Base-by-base conservation (phyloP, 2,797 vertebrate genomes). In the Poecilia picta region DNA sequence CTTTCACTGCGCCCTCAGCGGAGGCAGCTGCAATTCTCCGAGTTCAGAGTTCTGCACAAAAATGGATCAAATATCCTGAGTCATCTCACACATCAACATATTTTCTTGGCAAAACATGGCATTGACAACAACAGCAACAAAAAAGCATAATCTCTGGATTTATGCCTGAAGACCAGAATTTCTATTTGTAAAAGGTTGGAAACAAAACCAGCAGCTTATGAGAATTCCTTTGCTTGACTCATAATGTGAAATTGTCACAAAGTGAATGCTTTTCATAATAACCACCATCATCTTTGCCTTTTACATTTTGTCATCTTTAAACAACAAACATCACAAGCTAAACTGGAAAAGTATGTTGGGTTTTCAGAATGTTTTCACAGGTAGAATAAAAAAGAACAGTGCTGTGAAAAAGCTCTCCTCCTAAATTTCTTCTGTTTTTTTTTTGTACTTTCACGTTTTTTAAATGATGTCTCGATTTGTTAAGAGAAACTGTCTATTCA, bases 1-100 rank as follows among this genome's bases (percentile, higher is more conserved):
- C 82, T 80, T 87, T 81, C 72, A 4, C 49, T 7, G 73, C 0
- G 33, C 82, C 82, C 43, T 59, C 47, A 70, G 87, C 84, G 20
- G 70, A 81, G 76, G 51, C 46, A 82, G 84, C 51, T 68, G 59
- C 62, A 45, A 45, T 12, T 57, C 46, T 1, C 82, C 83, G n/a
- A 74, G 78, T 81, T 47, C 8, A 75, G 45, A 76, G 68, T 78
- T 75, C 41, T 49, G 43, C 59, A 47, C 53, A 46, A 43, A 43
- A 72, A 39, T 53, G 33, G 71, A 79, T 31, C 55, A 71, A 77
- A 81, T 41, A 74, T 78, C 68, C 75, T 31, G 41, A 72, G 81
- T 74, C 79, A 78, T 75, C 53, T 74, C 75, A 75, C 31, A 71
- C 18, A 41, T 49, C 23, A 81, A 73, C 72, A 59, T 70, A 76